phyloP scores from a whole-genome alignment of 2,113 vertebrate species.

The Acrocephalus arundinaceus region DNA sequence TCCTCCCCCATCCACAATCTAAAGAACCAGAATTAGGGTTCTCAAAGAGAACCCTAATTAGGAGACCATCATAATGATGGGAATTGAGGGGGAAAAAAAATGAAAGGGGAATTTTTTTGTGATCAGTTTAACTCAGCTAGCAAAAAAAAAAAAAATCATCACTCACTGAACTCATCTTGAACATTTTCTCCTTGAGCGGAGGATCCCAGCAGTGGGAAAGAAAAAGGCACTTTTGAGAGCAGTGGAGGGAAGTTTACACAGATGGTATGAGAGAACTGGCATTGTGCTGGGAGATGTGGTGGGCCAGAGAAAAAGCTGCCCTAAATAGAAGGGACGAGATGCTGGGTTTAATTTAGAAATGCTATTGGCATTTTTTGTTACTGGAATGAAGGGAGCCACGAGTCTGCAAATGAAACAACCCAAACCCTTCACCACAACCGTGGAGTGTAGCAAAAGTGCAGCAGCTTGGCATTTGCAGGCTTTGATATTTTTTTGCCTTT shows the following conservation, averaged over 20 bases:
- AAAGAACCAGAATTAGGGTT: neutral
- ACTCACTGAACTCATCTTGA: neutral
- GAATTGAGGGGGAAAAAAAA: neutral
- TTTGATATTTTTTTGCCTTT: neutral
- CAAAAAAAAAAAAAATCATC: neutral
- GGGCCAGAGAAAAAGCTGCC: conserved; percentile 30
- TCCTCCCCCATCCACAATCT: neutral
- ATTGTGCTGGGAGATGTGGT: neutral
- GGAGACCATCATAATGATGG: neutral
- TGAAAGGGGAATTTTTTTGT: neutral
- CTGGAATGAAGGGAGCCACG: conserved; percentile 32
- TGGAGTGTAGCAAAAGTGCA: neutral
- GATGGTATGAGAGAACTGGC: neutral
- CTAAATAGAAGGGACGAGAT: conserved; percentile 37
- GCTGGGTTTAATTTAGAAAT: conserved; percentile 54
- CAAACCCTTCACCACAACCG: neutral
- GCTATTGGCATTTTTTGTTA: conserved; percentile 29
- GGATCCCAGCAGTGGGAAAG: neutral
- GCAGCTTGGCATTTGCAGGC: neutral
- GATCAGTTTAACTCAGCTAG: neutral
- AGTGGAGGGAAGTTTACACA: neutral
- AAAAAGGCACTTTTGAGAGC: neutral
- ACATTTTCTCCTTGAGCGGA: neutral
- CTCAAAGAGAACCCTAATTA: neutral
- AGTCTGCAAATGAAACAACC: conserved; percentile 27